Evolutionary conservation across 2,113 vertebrate genomes (phyloP).

Genomic region (Nipponia nippon): DNA sequence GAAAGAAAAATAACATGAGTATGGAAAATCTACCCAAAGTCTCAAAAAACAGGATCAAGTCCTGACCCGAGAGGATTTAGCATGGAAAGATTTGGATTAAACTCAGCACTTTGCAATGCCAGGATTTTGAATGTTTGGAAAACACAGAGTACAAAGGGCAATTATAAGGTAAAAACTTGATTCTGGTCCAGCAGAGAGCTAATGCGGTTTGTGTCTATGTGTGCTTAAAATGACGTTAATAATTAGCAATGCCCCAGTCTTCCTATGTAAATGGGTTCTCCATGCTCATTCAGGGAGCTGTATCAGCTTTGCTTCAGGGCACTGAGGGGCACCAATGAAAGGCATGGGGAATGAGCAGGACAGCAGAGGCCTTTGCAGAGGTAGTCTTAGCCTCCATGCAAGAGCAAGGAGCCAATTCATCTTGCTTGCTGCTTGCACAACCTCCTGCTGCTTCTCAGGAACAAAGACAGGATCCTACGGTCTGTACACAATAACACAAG

Average conservation of each 20-base stretch:
- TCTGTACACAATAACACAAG: not conserved
- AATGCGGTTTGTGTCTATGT: not conserved
- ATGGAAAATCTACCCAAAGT: not conserved
- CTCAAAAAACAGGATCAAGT: not conserved
- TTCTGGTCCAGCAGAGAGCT: not conserved
- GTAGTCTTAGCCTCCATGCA: not conserved
- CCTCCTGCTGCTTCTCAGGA: not conserved
- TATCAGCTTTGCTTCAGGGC: not conserved
- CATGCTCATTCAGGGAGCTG: not conserved
- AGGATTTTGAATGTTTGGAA: slow-evolving; percentile 1
- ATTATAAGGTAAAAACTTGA: not conserved
- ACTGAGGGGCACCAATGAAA: not conserved
- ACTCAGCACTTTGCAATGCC: not conserved
- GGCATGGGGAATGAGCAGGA: not conserved
- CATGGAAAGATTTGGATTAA: not conserved
- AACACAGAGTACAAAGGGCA: not conserved
- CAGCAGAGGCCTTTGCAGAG: not conserved
- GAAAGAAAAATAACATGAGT: not conserved
- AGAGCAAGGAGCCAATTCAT: not conserved
- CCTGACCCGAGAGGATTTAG: slow-evolving; percentile 8
- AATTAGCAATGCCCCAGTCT: not conserved
- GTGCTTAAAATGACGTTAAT: not conserved
- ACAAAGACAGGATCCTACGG: not conserved
- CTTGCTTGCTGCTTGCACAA: not conserved
- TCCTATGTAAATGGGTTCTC: not conserved